Evolutionary conservation across 2,113 vertebrate species (phyloP).

Genomic region (Phaethon lepturus): DNA sequence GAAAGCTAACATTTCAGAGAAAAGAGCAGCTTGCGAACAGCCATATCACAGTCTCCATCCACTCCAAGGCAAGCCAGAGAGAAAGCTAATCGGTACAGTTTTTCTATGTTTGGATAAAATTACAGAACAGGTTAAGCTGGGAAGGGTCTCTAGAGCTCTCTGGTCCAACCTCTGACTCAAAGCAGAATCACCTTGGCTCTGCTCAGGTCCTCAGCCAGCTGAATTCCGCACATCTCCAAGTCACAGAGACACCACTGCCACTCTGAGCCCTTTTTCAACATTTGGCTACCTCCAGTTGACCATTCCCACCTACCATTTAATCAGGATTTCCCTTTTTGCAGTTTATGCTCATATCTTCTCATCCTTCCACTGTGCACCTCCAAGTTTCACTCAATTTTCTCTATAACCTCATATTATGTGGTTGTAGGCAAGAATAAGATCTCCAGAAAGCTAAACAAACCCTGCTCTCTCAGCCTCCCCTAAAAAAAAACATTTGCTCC

Average conservation of each 20-base stretch:
- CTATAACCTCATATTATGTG: accelerated
- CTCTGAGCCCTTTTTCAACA: neutral
- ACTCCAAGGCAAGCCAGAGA: neutral
- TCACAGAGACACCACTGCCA: neutral
- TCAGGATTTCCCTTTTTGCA: neutral
- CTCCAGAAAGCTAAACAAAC: neutral
- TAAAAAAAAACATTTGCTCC: neutral
- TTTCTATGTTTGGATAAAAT: neutral
- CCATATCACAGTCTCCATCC: neutral
- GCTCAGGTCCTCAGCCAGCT: neutral
- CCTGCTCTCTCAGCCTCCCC: neutral
- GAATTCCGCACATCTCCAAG: neutral
- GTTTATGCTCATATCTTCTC: neutral
- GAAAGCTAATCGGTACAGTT: neutral
- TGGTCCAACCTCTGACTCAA: neutral
- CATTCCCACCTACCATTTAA: neutral
- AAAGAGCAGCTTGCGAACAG: neutral
- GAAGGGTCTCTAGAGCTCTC: neutral
- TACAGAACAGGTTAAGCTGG: neutral
- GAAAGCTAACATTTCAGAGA: neutral
- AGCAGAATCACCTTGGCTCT: neutral
- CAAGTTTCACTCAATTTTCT: neutral
- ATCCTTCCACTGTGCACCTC: neutral
- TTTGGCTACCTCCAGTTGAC: neutral
- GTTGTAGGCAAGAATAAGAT: neutral